Conservation (phyloP, 2,888 invertebrate species). For the Melolontha melolontha region DNA sequence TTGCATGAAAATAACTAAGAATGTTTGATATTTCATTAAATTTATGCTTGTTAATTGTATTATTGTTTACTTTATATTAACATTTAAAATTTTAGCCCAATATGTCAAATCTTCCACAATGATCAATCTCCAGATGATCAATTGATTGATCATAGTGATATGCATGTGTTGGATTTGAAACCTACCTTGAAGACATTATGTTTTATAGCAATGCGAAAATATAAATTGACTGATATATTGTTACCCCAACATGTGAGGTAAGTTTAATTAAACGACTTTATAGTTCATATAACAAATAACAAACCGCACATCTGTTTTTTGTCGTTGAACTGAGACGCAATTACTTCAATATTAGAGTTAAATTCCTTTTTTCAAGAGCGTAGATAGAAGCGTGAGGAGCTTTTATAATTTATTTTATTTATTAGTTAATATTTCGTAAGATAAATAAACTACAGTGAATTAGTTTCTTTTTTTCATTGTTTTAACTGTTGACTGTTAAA, state of each 20-base stretch:
- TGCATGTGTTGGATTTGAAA: constrained; percentile 83
- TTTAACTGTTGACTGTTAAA: too few species aligned
- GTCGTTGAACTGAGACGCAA: too few species aligned
- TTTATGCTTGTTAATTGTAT: not conserved
- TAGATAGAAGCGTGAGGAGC: too few species aligned
- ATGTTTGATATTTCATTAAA: not conserved
- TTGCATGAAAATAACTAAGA: not conserved
- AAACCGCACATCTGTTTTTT: too few species aligned
- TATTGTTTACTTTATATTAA: not conserved
- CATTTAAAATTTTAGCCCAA: constrained; percentile 43
- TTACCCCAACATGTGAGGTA: constrained; percentile 77
- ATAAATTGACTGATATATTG: constrained; percentile 73
- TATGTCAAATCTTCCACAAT: constrained; percentile 53
- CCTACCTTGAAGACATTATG: constrained; percentile 81
- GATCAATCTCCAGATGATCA: constrained; percentile 63
- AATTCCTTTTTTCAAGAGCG: too few species aligned
- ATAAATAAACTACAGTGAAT: too few species aligned
- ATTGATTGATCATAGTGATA: constrained; percentile 85
- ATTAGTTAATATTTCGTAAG: too few species aligned
- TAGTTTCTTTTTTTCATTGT: too few species aligned
- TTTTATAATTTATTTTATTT: too few species aligned
- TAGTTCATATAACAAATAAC: too few species aligned
- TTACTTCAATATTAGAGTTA: too few species aligned
- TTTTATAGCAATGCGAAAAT: constrained; percentile 74
- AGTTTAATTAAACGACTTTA: constrained; percentile 53